These are phyloP conservation scores for Halyomorpha halys DNA, from an alignment of 1,140 invertebrate species.

Conservation along the genomic window DNA sequence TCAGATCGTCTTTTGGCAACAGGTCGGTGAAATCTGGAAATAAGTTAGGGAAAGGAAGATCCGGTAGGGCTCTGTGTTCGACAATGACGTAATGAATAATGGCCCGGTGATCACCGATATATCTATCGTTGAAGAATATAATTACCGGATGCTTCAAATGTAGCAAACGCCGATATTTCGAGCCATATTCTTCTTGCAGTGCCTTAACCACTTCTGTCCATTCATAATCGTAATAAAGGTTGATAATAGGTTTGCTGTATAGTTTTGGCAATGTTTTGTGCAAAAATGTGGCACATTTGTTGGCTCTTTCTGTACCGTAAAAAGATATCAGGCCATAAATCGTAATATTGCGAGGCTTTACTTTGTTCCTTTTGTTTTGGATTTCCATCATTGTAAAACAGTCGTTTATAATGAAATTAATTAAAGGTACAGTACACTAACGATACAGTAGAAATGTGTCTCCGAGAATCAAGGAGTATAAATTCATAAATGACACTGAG, in stretches of 20 bases:
- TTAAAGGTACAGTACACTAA: too few relatives aligned
- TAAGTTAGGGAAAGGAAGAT: neutral
- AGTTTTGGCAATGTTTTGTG: neutral
- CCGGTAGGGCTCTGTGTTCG: neutral
- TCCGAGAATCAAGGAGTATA: too few relatives aligned
- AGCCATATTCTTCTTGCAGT: neutral
- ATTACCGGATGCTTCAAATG: neutral
- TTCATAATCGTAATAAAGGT: neutral
- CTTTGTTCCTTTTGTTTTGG: too few relatives aligned
- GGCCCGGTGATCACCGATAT: slow-evolving; percentile 2
- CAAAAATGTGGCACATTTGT: neutral
- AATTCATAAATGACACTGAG: too few relatives aligned
- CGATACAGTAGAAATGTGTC: too few relatives aligned
- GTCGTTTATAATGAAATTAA: too few relatives aligned
- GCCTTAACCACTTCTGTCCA: neutral
- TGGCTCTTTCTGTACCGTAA: neutral
- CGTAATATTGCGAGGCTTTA: neutral
- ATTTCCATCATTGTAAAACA: too few relatives aligned
- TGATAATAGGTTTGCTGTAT: neutral
- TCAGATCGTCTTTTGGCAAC: neutral
- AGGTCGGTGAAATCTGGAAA: slow-evolving; percentile 6
- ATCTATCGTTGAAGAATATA: neutral
- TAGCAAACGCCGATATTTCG: neutral
- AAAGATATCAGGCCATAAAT: neutral
- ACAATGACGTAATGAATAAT: neutral